Evolutionary conservation across 2,113 vertebrate genomes (phyloP).

Genomic region (Pelusios castaneus): DNA sequence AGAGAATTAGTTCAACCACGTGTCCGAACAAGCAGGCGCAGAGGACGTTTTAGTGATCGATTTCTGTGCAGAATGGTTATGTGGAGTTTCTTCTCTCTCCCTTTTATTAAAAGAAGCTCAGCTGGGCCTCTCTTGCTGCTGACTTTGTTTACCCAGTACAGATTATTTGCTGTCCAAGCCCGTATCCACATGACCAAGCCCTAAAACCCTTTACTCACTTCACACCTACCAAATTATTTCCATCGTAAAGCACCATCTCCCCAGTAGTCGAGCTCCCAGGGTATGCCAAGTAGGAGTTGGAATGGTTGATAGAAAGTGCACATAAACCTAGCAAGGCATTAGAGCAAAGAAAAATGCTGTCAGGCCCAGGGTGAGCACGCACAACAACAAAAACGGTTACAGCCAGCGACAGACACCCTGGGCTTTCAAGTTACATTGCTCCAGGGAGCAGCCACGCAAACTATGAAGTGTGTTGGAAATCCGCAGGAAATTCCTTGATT

Average conservation of each 20-base stretch:
- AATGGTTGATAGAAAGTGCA: conserved; percentile 93
- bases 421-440: neutral
- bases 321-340: conserved; percentile 85
- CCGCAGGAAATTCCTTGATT: neutral
- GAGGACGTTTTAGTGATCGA: neutral
- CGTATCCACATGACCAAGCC: neutral
- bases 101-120: neutral
- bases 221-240: conserved; percentile 90
- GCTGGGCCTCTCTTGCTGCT: conserved; percentile 52
- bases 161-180: conserved; percentile 19
- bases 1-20: neutral
- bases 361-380: neutral
- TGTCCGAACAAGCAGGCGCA: neutral
- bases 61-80: neutral
- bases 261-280: conserved; percentile 90
- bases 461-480: neutral
- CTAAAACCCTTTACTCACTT: neutral
- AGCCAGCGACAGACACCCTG: neutral
- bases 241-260: conserved; percentile 93
- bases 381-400: neutral
- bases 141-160: neutral
- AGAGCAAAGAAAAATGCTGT: conserved; percentile 4
- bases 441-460: fast-evolving
- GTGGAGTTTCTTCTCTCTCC: neutral
- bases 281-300: conserved; percentile 94